Conservation (phyloP, 2,888 invertebrate genomes). For the Frankliniella intonsa region DNA sequence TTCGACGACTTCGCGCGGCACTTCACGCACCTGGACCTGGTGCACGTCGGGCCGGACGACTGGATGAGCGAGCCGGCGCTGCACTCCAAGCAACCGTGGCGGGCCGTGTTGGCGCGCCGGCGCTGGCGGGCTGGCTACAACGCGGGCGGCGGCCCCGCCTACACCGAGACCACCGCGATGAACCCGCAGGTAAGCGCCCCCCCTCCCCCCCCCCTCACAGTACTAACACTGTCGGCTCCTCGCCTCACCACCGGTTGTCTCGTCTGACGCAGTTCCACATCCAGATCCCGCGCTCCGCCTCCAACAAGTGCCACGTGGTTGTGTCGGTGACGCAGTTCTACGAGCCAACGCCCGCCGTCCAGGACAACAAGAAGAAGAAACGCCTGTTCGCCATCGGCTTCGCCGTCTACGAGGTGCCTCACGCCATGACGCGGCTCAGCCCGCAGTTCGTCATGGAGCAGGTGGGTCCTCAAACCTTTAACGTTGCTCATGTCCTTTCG, state of each 20-base stretch:
- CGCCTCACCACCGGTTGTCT: not conserved
- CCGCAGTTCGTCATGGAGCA: slow-evolving; percentile 58
- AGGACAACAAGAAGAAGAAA: slow-evolving; percentile 50
- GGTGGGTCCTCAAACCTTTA: slow-evolving; percentile 42
- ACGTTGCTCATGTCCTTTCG: too few relatives aligned
- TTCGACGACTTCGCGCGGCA: slow-evolving; percentile 63
- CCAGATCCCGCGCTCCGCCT: slow-evolving; percentile 58
- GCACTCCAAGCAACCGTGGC: slow-evolving; percentile 64
- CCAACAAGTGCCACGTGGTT: slow-evolving; percentile 66
- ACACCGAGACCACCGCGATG: slow-evolving; percentile 59
- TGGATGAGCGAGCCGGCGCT: slow-evolving; percentile 66
- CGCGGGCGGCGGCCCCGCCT: slow-evolving; percentile 64
- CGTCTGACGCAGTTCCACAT: slow-evolving; percentile 58
- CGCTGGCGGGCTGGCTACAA: slow-evolving; percentile 65
- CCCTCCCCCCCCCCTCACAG: not conserved
- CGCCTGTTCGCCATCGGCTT: slow-evolving; percentile 62
- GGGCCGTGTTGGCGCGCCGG: slow-evolving; percentile 63
- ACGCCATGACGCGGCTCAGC: slow-evolving; percentile 56
- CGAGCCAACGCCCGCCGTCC: slow-evolving; percentile 46
- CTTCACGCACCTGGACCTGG: slow-evolving; percentile 64
- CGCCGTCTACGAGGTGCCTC: slow-evolving; percentile 65
- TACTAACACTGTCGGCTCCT: not conserved
- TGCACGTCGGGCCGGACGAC: slow-evolving; percentile 72
- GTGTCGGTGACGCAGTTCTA: slow-evolving; percentile 67
- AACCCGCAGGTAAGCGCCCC: slow-evolving; percentile 49